A percentile compares a stretch with the other conserved stretches of the same genome.
These are phyloP conservation scores for Athetis lepigone DNA, from an alignment of 2,888 invertebrate genomes.

Conservation along the genomic window DNA sequence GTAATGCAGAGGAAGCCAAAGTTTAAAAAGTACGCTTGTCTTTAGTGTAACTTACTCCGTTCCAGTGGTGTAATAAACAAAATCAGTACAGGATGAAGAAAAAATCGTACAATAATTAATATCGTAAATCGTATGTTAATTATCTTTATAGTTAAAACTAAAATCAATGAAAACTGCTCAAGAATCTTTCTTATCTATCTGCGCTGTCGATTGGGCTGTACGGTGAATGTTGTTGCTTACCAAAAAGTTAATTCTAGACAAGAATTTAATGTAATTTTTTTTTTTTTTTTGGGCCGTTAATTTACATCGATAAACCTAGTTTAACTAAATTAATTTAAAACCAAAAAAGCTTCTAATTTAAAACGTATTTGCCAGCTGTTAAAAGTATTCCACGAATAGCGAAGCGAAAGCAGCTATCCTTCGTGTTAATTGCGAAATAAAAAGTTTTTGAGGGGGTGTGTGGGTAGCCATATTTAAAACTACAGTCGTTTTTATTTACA, in stretches of 20 bases:
- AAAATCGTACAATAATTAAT: no score
- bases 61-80: no score
- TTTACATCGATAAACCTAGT: background rate
- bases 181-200: background rate
- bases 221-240: slow-evolving; percentile 24
- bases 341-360: slow-evolving; percentile 17
- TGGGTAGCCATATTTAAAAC: slow-evolving; percentile 75
- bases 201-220: slow-evolving; percentile 25
- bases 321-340: background rate
- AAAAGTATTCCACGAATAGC: slow-evolving; percentile 56
- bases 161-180: background rate
- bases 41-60: no score
- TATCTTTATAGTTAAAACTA: no score
- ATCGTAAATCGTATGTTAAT: no score
- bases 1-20: no score
- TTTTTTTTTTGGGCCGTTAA: background rate
- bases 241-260: slow-evolving; percentile 30
- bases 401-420: slow-evolving; percentile 80
- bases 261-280: slow-evolving; percentile 1
- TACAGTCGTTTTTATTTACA: slow-evolving; percentile 45
- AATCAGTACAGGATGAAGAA: no score
- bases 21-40: no score
- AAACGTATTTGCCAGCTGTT: slow-evolving; percentile 41
- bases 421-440: slow-evolving; percentile 81
- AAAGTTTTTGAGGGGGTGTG: slow-evolving; percentile 77